phyloP scores from a whole-genome alignment of 2,888 invertebrate genomes.

The Merodon equestris region DNA sequence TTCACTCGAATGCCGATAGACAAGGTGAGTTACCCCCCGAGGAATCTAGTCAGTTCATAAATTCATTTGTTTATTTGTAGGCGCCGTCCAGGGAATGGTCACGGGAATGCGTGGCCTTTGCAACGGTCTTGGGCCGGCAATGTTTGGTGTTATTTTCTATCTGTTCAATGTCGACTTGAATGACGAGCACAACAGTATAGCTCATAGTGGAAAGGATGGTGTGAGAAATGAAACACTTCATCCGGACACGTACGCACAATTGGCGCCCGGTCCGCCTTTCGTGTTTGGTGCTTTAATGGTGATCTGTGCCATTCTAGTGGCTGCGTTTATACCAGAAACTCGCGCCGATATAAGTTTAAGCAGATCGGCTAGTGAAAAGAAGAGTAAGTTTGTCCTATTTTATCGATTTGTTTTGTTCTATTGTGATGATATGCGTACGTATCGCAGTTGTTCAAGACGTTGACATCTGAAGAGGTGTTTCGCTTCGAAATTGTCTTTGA shows the following conservation, averaged over 20 bases:
- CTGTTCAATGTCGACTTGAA: slow-evolving; percentile 98
- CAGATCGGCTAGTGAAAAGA: slow-evolving; percentile 81
- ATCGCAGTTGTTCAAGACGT: background rate
- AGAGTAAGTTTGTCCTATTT: slow-evolving; percentile 79
- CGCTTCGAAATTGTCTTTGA: too few relatives aligned
- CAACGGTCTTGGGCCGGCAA: slow-evolving; percentile 98
- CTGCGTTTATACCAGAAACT: slow-evolving; percentile 90
- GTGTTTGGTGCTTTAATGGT: slow-evolving; percentile 98
- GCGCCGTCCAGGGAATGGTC: slow-evolving; percentile 97
- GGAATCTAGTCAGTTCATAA: background rate
- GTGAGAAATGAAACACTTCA: slow-evolving; percentile 65
- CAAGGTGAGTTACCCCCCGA: slow-evolving; percentile 83
- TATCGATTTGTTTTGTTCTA: background rate
- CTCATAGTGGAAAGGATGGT: slow-evolving; percentile 56
- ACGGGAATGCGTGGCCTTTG: slow-evolving; percentile 99
- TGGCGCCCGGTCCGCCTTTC: slow-evolving; percentile 98
- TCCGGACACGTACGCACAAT: slow-evolving; percentile 81
- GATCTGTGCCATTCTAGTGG: slow-evolving; percentile 95
- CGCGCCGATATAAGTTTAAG: slow-evolving; percentile 77
- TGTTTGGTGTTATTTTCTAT: slow-evolving; percentile 99
- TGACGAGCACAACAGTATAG: slow-evolving; percentile 81
- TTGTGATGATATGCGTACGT: too few relatives aligned
- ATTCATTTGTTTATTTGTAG: slow-evolving; percentile 73
- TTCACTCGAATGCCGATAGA: slow-evolving; percentile 97
- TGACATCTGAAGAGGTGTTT: background rate